These are phyloP conservation scores for Characodon lateralis DNA, from an alignment of 2,797 vertebrate species.

Conservation along the genomic window DNA sequence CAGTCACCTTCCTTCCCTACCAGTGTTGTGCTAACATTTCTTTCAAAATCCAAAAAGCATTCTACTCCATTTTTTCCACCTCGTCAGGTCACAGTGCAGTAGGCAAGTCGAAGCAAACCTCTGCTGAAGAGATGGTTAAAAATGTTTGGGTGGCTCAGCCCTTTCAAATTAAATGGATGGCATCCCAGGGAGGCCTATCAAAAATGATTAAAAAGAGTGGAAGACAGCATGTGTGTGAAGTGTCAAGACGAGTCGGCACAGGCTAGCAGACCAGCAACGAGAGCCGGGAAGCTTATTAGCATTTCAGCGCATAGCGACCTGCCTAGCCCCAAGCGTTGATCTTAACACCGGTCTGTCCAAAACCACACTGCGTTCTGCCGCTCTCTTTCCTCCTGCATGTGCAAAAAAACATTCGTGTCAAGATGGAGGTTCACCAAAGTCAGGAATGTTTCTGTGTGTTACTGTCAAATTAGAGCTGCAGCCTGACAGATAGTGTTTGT, in stretches of 20 bases:
- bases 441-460: slow-evolving; percentile 68
- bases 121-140: slow-evolving; percentile 71
- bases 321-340: slow-evolving; percentile 77
- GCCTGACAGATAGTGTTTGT: slow-evolving; percentile 59
- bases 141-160: slow-evolving; percentile 82
- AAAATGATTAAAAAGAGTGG: slow-evolving; percentile 81
- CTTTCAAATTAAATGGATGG: slow-evolving; percentile 81
- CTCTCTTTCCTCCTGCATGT: slow-evolving; percentile 52
- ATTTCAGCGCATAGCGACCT: slow-evolving; percentile 80
- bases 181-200: slow-evolving; percentile 79
- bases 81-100: slow-evolving; percentile 65
- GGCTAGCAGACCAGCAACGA: slow-evolving; percentile 69
- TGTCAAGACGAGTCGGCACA: slow-evolving; percentile 80
- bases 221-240: slow-evolving; percentile 75
- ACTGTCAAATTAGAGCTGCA: slow-evolving; percentile 60
- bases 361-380: slow-evolving; percentile 49
- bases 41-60: slow-evolving; percentile 51
- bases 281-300: slow-evolving; percentile 79
- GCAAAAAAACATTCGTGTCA: slow-evolving; percentile 66
- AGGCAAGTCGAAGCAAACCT: slow-evolving; percentile 70
- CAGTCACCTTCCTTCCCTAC: slow-evolving; percentile 32
- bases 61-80: slow-evolving; percentile 57
- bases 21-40: slow-evolving; percentile 42
- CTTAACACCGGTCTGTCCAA: slow-evolving; percentile 74
- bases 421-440: slow-evolving; percentile 63